Evolutionary conservation across 2,797 vertebrate species (phyloP).

Genomic region (Hemibagrus guttatus): DNA sequence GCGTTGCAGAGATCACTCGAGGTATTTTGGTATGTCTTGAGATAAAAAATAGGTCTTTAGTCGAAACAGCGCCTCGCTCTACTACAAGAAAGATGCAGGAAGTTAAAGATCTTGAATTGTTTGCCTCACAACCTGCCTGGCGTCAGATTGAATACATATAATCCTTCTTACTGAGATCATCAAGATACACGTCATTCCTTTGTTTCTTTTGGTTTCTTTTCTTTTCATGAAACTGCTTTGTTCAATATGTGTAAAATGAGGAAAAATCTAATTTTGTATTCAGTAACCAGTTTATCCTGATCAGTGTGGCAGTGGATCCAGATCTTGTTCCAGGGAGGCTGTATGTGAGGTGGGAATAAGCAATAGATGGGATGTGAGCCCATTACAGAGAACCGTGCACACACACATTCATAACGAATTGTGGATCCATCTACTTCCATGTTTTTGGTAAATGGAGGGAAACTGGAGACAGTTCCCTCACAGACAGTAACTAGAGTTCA

Average conservation of each 20-base stretch:
- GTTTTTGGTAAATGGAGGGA: not conserved
- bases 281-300: not conserved
- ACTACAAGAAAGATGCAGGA: not conserved
- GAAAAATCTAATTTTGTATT: not conserved
- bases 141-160: not conserved
- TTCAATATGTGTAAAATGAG: not conserved
- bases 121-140: not conserved
- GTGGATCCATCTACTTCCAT: not conserved
- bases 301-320: not conserved
- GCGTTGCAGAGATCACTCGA: not conserved
- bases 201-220: not conserved
- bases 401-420: not conserved
- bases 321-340: not conserved
- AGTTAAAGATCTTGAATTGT: not conserved
- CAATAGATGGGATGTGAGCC: no score
- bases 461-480: not conserved
- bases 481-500: not conserved
- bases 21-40: not conserved
- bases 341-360: not conserved
- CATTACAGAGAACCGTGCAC: not conserved
- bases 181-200: not conserved
- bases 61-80: not conserved
- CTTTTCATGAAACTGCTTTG: not conserved
- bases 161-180: not conserved
- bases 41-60: not conserved